Base-by-base conservation (phyloP, 2,888 invertebrate species). In the Tubulanus polymorphus region DNA sequence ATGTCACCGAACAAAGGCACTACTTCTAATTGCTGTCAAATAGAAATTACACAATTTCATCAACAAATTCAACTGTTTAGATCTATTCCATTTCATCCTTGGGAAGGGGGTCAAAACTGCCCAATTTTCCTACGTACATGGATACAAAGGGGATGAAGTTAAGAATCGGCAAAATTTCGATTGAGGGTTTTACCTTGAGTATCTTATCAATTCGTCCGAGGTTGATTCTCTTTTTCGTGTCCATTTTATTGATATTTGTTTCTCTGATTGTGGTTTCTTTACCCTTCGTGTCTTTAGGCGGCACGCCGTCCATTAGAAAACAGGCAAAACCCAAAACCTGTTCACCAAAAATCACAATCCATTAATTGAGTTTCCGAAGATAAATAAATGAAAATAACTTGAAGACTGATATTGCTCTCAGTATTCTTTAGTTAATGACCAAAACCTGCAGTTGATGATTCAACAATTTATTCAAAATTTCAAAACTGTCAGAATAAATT, bases 201-300 rank as follows among this genome's bases (percentile, higher is more conserved):
- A 99, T 96, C 66, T 91, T 85, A 80, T 99, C 97, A 62, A 99
- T 93, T 64, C 91, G 88, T 70, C 91, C 90, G 48, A 99, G 82
- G 25, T 90, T 88, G n/a, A 99, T 84, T 78, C 93, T 91, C 76
- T 94, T 95, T 81, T 95, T 95, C 77, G 93, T 93, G 78, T 99
- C 97, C 60, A 97, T 81, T 69, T 95, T 91, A 75, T 94, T 94
- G 59, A 97, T 93, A 54, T 72, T 79, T 75, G 69, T 60, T 23
- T 41, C 41, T 23, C 41, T 41, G n/a, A n/a, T n/a, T n/a, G n/a
- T n/a, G 8, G 62, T 63, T 29, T 71, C 70, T 47, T 68, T 68
- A n/a, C n/a, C n/a, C n/a, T n/a, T n/a, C 18, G 66, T 61, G 15
- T 41, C 41, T 15, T 41, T 41, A 20, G 41, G 6, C n/a, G n/a